Evolutionary conservation across 2,888 invertebrate genomes (phyloP).

Genomic region (Polydrusus tereticollis): DNA sequence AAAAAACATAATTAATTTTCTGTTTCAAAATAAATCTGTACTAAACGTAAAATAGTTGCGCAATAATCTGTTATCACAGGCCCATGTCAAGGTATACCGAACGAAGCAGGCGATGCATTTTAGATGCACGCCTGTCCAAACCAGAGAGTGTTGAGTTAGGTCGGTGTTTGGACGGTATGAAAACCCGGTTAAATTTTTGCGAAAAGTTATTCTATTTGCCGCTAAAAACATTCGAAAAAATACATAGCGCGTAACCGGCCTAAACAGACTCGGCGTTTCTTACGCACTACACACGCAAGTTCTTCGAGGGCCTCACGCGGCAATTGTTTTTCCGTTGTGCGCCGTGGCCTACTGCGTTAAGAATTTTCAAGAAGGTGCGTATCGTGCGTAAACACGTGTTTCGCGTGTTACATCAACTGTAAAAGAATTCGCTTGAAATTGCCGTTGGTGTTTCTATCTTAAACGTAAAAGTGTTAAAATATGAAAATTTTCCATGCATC

Average conservation of each 20-base stretch:
- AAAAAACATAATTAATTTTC: background rate
- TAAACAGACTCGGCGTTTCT: slow-evolving; percentile 56
- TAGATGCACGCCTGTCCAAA: slow-evolving; percentile 63
- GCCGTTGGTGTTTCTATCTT: background rate
- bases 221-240: slow-evolving; percentile 10
- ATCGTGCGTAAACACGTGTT: slow-evolving; percentile 38
- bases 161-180: slow-evolving; percentile 63
- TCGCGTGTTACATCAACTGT: slow-evolving; percentile 4
- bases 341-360: slow-evolving; percentile 54
- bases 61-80: slow-evolving; percentile 48
- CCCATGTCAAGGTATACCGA: slow-evolving; percentile 45
- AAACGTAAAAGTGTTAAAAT: too few species aligned
- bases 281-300: slow-evolving; percentile 18
- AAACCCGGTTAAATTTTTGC: slow-evolving; percentile 54
- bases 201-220: slow-evolving; percentile 8
- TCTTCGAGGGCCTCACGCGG: slow-evolving; percentile 4
- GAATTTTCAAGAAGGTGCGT: slow-evolving; percentile 47
- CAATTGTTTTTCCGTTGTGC: slow-evolving; percentile 54
- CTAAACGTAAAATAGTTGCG: slow-evolving; percentile 29
- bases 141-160: slow-evolving; percentile 68
- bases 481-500: too few species aligned
- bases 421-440: slow-evolving; percentile 3
- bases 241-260: slow-evolving; percentile 51
- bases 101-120: slow-evolving; percentile 41
- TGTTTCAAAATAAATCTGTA: background rate